These are phyloP conservation scores for Thaumetopoea pityocampa DNA, from an alignment of 1,140 invertebrate genomes.

Conservation along the genomic window DNA sequence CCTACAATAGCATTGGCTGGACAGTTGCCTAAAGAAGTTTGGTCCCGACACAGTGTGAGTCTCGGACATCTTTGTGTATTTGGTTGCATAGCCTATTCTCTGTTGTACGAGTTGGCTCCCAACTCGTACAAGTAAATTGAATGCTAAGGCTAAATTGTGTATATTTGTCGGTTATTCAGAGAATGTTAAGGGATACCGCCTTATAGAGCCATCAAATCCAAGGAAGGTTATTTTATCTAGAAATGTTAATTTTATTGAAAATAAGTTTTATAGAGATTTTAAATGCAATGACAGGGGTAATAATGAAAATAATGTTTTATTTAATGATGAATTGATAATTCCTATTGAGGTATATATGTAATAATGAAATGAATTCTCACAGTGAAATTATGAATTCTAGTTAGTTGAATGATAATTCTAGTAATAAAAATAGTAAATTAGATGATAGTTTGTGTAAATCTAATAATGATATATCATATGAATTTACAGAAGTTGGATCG, in stretches of 20 bases:
- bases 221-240: constrained; percentile 19
- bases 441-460: too few species aligned
- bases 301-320: too few species aligned
- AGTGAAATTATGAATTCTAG: too few species aligned
- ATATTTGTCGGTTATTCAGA: constrained; percentile 22
- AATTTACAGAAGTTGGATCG: too few species aligned
- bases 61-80: constrained; percentile 14
- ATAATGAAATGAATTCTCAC: too few species aligned
- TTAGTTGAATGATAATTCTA: too few species aligned
- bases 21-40: constrained; percentile 34
- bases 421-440: too few species aligned
- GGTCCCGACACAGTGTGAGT: constrained; percentile 7
- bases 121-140: constrained; percentile 22
- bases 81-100: not conserved
- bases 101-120: constrained; percentile 6
- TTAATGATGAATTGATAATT: too few species aligned
- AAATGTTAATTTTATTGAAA: constrained; percentile 39
- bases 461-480: too few species aligned
- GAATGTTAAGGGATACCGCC: constrained; percentile 19
- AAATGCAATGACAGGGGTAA: too few species aligned
- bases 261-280: constrained; percentile 29
- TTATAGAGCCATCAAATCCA: constrained; percentile 19
- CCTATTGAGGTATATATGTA: too few species aligned
- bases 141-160: constrained; percentile 18
- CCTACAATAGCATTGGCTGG: constrained; percentile 10